A percentile compares a stretch with the other conserved stretches of the same genome.
These are phyloP conservation scores for Oligia latruncula DNA, from an alignment of 2,888 invertebrate species.

Conservation along the genomic window DNA sequence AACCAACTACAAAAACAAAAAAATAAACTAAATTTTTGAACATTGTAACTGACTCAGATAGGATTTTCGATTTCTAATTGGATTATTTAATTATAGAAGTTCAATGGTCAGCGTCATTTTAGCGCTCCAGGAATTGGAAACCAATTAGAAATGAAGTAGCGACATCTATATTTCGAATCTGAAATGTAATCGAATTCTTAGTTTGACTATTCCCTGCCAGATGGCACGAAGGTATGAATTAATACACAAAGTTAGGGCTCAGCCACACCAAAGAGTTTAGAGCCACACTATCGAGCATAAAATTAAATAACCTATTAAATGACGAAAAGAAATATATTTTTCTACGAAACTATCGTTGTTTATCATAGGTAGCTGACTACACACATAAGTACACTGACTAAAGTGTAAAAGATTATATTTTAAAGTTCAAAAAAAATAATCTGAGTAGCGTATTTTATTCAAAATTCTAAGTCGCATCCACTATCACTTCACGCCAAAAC, in stretches of 20 bases:
- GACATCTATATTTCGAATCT: constrained; percentile 62
- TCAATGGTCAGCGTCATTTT: constrained; percentile 49
- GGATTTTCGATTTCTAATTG: background rate
- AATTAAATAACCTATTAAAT: background rate
- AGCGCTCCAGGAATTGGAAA: constrained; percentile 41
- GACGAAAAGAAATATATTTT: background rate
- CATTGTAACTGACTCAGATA: background rate
- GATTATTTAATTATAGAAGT: background rate
- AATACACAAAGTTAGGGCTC: background rate
- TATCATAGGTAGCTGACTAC: no score
- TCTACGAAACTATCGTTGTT: background rate
- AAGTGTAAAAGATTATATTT: background rate
- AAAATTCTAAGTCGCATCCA: constrained; percentile 69
- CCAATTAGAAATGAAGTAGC: constrained; percentile 46
- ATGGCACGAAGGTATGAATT: constrained; percentile 46
- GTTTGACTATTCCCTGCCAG: constrained; percentile 69
- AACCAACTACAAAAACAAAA: no score
- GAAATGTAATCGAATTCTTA: constrained; percentile 21
- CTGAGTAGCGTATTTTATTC: background rate
- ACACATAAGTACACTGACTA: background rate
- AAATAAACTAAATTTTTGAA: background rate
- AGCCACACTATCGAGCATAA: no score
- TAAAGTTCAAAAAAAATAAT: no score
- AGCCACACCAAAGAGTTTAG: no score
- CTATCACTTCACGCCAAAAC: constrained; percentile 59